Conservation (phyloP, 2,888 invertebrate genomes). For the Arrhopalites spinosus region DNA sequence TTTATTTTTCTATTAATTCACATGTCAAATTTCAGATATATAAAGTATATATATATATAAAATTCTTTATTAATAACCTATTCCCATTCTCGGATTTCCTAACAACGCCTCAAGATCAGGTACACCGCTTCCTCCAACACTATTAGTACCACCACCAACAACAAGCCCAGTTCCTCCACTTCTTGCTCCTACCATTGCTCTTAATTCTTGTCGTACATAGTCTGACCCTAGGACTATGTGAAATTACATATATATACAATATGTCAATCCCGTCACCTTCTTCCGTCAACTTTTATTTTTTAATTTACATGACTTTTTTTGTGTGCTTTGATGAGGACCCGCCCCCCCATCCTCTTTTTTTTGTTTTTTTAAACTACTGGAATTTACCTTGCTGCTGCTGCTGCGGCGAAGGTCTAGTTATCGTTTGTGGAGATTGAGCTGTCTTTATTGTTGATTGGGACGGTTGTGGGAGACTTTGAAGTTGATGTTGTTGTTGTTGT, state of each 20-base stretch:
- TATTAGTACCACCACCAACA: constrained; percentile 58
- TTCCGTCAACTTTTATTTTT: background rate
- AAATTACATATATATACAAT: constrained; percentile 10
- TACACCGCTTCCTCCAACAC: constrained; percentile 81
- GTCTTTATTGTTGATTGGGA: constrained; percentile 7
- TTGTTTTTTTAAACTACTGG: constrained; percentile 23
- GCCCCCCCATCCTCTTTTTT: background rate
- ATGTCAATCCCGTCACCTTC: constrained; percentile 4
- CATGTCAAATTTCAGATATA: too few species aligned
- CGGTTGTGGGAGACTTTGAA: background rate
- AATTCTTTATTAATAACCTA: too few species aligned
- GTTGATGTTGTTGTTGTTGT: constrained; percentile 8
- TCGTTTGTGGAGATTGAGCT: background rate
- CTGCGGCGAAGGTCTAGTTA: background rate
- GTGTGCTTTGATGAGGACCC: background rate
- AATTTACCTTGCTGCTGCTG: constrained; percentile 35
- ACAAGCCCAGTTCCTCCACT: constrained; percentile 20
- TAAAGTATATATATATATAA: too few species aligned
- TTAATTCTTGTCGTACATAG: constrained; percentile 25
- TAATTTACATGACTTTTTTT: constrained; percentile 14
- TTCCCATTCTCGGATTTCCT: background rate
- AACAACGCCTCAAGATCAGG: constrained; percentile 52
- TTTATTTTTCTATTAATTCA: too few species aligned
- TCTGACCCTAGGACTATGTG: constrained; percentile 30
- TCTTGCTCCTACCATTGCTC: constrained; percentile 31